phyloP scores from a whole-genome alignment of 92 coral and sea anemone genomes.

The Zoanthus gigantus region DNA sequence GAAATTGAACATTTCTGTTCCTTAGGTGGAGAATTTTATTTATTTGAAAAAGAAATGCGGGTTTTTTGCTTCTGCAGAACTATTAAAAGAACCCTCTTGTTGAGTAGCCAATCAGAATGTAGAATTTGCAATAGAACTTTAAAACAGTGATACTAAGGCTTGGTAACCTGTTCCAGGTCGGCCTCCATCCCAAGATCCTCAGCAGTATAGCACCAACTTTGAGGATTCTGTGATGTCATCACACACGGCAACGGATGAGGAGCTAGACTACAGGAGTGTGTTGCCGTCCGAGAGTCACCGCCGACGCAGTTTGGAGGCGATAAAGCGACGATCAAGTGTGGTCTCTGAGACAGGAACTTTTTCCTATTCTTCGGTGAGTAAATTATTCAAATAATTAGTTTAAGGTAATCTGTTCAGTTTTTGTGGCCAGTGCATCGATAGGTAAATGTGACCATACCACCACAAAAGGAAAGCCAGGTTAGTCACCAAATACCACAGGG shows the following conservation, averaged over 20 bases:
- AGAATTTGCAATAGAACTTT: no score
- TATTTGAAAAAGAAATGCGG: no score
- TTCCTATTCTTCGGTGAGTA: conserved; percentile 82
- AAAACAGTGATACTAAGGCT: no score
- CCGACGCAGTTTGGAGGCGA: conserved; percentile 81
- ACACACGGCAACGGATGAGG: conserved; percentile 96
- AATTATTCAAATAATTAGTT: background rate
- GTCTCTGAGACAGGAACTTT: conserved; percentile 78
- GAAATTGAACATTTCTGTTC: no score
- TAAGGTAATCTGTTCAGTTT: background rate
- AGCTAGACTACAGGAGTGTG: conserved; percentile 84
- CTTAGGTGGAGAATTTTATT: no score
- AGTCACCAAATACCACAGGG: no score
- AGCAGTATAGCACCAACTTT: conserved; percentile 86
- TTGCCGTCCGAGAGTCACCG: conserved; percentile 95
- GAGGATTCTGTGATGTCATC: conserved; percentile 96
- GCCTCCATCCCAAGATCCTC: conserved; percentile 57
- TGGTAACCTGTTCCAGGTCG: conserved; percentile 16
- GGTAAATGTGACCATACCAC: background rate
- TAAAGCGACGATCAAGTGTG: conserved; percentile 68
- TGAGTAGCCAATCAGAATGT: no score
- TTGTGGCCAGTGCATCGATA: no score
- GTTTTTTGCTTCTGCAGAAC: no score
- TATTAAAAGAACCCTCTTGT: no score
- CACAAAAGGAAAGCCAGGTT: no score